A percentile compares a stretch with the other conserved stretches of the same genome.
Conservation (phyloP, 2,888 invertebrate species). For the Zelleria hepariella region DNA sequence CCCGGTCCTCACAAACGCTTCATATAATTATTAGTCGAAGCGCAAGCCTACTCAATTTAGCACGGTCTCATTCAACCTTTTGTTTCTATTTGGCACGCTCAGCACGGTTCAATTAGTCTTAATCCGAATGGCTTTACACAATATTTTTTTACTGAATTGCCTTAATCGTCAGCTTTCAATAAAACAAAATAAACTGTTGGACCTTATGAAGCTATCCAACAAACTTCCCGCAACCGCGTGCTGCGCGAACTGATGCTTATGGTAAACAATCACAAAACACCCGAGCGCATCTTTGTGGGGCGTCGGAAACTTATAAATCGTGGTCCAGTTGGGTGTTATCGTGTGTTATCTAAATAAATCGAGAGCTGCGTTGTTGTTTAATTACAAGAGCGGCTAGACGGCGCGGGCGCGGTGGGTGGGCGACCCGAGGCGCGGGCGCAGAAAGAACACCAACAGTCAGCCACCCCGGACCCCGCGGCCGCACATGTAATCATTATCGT, state of each 20-base stretch:
- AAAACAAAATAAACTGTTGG: no score
- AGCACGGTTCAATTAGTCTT: not conserved
- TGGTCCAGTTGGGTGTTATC: constrained; percentile 32
- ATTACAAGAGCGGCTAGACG: constrained; percentile 38
- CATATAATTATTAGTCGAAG: no score
- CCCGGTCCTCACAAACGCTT: not conserved
- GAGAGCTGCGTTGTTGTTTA: constrained; percentile 37
- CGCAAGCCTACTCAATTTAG: not conserved
- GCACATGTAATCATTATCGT: constrained; percentile 43
- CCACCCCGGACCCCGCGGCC: constrained; percentile 25
- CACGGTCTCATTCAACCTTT: not conserved
- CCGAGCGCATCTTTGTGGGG: constrained; percentile 21
- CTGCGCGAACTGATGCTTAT: not conserved
- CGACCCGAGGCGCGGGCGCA: constrained; percentile 31
- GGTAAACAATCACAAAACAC: constrained; percentile 3
- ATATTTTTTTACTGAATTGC: not conserved
- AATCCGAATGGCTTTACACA: not conserved
- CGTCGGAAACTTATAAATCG: constrained; percentile 24
- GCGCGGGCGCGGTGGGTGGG: constrained; percentile 39
- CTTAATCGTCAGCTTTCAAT: not conserved
- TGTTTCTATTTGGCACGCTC: not conserved
- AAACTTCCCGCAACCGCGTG: no score
- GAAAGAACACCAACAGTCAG: constrained; percentile 9
- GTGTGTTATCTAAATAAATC: constrained; percentile 44
- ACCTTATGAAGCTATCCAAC: not conserved